Evolutionary conservation across 2,113 vertebrate species (phyloP).

Genomic region (Entosphenus tridentatus): DNA sequence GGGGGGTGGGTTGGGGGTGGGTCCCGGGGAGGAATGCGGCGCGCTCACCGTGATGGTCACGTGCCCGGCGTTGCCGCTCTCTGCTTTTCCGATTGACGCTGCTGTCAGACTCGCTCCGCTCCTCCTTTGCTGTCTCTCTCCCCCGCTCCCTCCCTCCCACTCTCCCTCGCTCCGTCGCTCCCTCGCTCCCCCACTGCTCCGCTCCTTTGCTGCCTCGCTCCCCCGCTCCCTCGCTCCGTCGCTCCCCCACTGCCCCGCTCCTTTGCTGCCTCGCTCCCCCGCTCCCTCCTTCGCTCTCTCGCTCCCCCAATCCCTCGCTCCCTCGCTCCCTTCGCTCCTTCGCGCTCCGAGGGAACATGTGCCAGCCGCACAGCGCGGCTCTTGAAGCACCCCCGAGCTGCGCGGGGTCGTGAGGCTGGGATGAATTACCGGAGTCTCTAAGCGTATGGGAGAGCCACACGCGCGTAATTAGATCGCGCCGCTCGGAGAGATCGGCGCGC

Average conservation of each 20-base stretch:
- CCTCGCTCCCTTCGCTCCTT: background rate
- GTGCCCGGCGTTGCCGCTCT: background rate
- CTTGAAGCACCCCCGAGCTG: too few relatives aligned
- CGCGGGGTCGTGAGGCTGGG: too few relatives aligned
- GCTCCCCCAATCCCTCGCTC: background rate
- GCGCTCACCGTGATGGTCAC: too few relatives aligned
- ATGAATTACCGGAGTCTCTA: too few relatives aligned
- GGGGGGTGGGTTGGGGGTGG: too few relatives aligned
- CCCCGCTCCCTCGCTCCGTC: background rate
- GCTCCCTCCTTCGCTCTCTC: background rate
- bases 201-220: background rate
- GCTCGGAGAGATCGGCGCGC: too few relatives aligned
- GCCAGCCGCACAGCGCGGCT: too few relatives aligned
- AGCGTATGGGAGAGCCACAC: too few relatives aligned
- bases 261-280: background rate
- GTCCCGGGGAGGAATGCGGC: too few relatives aligned
- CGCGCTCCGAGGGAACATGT: too few relatives aligned
- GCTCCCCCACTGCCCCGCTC: background rate
- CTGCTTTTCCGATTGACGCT: background rate
- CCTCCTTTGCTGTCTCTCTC: background rate
- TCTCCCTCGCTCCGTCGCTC: background rate
- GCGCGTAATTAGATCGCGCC: too few relatives aligned
- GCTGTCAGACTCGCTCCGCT: background rate
- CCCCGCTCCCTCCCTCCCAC: background rate
- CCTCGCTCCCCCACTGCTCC: background rate